Evolutionary conservation across 2,797 vertebrate species (phyloP).

Genomic region (Sylvia borin): DNA sequence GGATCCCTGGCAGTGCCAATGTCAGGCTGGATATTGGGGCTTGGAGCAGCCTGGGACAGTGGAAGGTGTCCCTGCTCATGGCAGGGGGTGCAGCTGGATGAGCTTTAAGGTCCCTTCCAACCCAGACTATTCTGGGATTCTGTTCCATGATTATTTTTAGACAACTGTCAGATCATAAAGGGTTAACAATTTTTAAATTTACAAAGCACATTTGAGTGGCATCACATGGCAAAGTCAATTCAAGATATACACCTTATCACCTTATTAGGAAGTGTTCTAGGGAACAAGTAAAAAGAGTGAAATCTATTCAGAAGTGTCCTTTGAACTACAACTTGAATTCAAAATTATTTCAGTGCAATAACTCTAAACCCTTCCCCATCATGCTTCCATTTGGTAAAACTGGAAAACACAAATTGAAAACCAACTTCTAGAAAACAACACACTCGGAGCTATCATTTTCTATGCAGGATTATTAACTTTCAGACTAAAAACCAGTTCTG

Average conservation of each 20-base stretch:
- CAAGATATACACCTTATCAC: background rate
- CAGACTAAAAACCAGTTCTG: background rate
- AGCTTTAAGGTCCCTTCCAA: background rate
- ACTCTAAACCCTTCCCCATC: background rate
- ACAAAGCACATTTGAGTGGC: background rate
- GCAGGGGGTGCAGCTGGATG: background rate
- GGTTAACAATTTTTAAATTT: background rate
- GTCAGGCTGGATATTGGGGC: fast-evolving
- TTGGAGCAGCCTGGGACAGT: background rate
- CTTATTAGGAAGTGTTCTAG: background rate
- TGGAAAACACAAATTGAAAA: conserved; percentile 7
- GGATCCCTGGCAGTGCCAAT: background rate
- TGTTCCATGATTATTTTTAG: background rate
- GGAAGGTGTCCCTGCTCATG: background rate
- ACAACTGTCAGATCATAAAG: background rate
- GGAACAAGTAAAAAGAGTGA: background rate
- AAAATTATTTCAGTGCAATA: background rate
- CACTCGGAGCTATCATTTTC: conserved; percentile 4
- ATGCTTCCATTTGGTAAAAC: background rate
- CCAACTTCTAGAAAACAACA: background rate
- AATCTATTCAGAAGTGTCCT: background rate
- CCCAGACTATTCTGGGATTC: background rate
- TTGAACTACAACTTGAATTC: background rate
- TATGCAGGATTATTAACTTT: background rate
- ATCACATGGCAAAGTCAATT: background rate